Evolutionary conservation across 2,888 invertebrate species (phyloP).

Genomic region (Eupithecia tripunctaria): DNA sequence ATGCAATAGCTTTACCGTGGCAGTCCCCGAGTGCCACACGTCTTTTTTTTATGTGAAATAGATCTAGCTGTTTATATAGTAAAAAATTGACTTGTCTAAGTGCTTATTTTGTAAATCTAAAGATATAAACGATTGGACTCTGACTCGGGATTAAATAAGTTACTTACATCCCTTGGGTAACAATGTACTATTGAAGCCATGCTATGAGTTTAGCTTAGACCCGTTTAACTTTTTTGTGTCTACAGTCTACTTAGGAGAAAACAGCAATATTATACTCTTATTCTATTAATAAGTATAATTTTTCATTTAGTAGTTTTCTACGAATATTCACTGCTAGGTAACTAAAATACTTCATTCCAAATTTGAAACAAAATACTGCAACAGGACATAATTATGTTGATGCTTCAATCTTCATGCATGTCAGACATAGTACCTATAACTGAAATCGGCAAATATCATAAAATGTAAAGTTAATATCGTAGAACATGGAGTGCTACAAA

Average conservation of each 20-base stretch:
- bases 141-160: no score
- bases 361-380: neutral
- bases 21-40: no score
- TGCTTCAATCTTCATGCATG: neutral
- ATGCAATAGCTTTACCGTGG: no score
- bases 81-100: no score
- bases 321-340: neutral
- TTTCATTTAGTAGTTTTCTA: neutral
- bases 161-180: no score
- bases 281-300: neutral
- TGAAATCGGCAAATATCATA: neutral
- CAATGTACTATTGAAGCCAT: neutral
- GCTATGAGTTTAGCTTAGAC: neutral
- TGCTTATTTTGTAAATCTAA: no score
- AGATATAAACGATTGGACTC: no score
- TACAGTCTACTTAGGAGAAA: neutral
- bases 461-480: slow-evolving; percentile 9
- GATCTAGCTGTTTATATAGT: no score
- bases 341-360: neutral
- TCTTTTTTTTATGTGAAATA: no score
- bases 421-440: neutral
- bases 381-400: neutral
- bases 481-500: slow-evolving; percentile 34
- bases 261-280: neutral
- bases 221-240: neutral